Conservation (phyloP, 2,888 invertebrate genomes). For the Conistra vaccinii region DNA sequence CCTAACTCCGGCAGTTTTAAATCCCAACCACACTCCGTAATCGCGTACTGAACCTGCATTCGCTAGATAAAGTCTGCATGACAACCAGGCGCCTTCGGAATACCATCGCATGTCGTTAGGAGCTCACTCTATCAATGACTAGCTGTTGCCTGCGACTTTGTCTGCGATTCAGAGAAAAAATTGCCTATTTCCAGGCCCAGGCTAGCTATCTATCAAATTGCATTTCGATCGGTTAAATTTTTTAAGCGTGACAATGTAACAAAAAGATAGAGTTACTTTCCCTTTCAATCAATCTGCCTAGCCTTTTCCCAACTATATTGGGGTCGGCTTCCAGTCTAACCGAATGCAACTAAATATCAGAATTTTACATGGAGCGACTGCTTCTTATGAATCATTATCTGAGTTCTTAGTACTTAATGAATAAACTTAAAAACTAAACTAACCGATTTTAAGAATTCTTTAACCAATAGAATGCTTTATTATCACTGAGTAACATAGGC, state of each 20-base stretch:
- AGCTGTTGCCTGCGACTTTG: background rate
- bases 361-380: no score
- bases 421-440: no score
- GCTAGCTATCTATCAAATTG: background rate
- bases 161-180: background rate
- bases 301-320: no score
- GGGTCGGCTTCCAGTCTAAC: no score
- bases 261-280: background rate
- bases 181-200: background rate
- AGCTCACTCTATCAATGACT: conserved; percentile 7
- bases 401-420: no score
- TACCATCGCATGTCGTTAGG: conserved; percentile 26
- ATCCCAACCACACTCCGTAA: conserved; percentile 9
- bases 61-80: conserved; percentile 40
- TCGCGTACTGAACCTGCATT: conserved; percentile 31
- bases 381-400: no score
- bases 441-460: no score
- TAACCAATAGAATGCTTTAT: no score
- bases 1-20: conserved; percentile 4
- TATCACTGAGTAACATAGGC: no score
- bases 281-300: no score
- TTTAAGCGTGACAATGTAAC: background rate
- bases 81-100: conserved; percentile 3
- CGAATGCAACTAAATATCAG: no score
- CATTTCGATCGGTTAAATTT: background rate